These are phyloP conservation scores for Calliphora vomitoria DNA, from an alignment of 2,888 invertebrate genomes.

Conservation along the genomic window DNA sequence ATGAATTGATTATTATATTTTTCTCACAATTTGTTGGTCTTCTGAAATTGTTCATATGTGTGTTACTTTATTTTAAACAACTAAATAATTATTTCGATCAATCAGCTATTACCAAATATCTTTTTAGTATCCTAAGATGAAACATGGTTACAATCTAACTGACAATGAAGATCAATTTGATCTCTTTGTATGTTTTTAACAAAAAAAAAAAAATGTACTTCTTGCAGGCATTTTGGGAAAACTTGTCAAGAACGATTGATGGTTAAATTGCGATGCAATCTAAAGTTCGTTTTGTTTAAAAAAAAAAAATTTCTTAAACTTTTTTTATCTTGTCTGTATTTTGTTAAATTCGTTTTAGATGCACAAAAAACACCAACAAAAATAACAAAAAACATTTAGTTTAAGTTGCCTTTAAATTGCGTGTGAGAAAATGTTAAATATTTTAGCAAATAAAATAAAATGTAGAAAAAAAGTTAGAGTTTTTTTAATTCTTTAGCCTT, in stretches of 20 bases:
- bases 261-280: constrained; percentile 74
- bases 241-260: constrained; percentile 75
- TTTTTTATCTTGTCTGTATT: constrained; percentile 19
- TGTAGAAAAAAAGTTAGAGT: constrained; percentile 59
- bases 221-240: constrained; percentile 54
- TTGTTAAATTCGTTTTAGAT: constrained; percentile 10
- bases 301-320: neutral
- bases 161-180: constrained; percentile 11
- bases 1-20: too few relatives aligned
- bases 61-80: too few relatives aligned
- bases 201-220: neutral
- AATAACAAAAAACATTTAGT: constrained; percentile 9
- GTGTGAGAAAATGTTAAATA: constrained; percentile 73
- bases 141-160: constrained; percentile 18
- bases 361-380: neutral
- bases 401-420: constrained; percentile 52
- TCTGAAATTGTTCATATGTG: too few relatives aligned
- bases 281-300: constrained; percentile 11
- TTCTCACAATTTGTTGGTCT: too few relatives aligned
- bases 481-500: constrained; percentile 27
- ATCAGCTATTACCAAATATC: too few relatives aligned
- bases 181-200: constrained; percentile 29
- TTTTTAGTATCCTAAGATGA: too few relatives aligned
- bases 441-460: constrained; percentile 57
- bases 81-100: too few relatives aligned